phyloP scores from a whole-genome alignment of 2,113 vertebrate genomes.

The Emydura subglobosa region DNA sequence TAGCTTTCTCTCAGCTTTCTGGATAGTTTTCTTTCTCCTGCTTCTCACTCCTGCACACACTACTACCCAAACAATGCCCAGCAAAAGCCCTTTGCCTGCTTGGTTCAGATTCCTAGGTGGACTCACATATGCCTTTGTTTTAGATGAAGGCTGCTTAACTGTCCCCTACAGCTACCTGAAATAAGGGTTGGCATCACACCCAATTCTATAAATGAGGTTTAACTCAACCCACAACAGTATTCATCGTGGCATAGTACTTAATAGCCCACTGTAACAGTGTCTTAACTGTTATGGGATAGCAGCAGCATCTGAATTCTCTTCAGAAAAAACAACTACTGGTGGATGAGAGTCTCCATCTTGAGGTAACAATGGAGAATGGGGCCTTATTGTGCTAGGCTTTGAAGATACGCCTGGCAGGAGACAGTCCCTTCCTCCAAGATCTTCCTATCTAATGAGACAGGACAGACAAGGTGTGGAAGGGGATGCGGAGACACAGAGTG shows the following conservation, averaged over 20 bases:
- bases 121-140: too few species aligned
- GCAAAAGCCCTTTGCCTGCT: too few species aligned
- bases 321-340: slow-evolving; percentile 39
- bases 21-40: too few species aligned
- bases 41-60: too few species aligned
- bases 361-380: background rate
- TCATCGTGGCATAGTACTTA: background rate
- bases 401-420: background rate
- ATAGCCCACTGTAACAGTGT: background rate
- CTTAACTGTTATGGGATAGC: background rate
- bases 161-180: too few species aligned
- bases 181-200: too few species aligned
- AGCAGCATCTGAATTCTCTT: slow-evolving; percentile 14
- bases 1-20: too few species aligned
- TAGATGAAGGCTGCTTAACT: too few species aligned
- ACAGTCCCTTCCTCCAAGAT: slow-evolving; percentile 21
- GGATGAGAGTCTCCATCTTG: background rate
- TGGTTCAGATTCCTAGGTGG: too few species aligned
- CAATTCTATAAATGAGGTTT: too few species aligned
- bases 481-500: fast-evolving
- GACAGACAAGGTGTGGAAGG: slow-evolving; percentile 1
- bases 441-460: background rate
- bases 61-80: too few species aligned
- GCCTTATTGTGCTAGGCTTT: slow-evolving; percentile 1
- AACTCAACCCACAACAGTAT: too few species aligned